phyloP scores from a whole-genome alignment of 2,888 invertebrate species.

The Agonopterix heracliana region DNA sequence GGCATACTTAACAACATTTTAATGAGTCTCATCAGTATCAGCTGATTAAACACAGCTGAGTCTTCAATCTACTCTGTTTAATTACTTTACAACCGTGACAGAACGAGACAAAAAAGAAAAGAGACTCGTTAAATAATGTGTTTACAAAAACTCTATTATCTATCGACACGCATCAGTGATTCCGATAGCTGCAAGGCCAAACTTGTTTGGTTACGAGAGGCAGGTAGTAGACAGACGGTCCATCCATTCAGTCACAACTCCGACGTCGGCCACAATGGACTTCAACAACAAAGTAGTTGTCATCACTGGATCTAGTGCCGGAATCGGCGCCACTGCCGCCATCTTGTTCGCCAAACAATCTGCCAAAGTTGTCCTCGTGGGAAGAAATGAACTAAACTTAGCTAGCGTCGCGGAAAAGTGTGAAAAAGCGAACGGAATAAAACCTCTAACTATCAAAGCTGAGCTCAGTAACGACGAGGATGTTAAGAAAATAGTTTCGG shows the following conservation, averaged over 20 bases:
- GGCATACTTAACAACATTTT: no score
- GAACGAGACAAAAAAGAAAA: no score
- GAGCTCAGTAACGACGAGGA: slow-evolving; percentile 82
- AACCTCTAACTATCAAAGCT: slow-evolving; percentile 77
- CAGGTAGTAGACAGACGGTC: neutral
- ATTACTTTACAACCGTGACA: no score
- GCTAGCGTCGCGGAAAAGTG: slow-evolving; percentile 78
- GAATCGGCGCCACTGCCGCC: slow-evolving; percentile 83
- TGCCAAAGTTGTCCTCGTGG: slow-evolving; percentile 79
- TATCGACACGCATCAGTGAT: neutral
- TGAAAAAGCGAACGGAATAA: slow-evolving; percentile 46
- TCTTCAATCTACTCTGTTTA: no score
- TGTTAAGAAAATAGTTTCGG: slow-evolving; percentile 77
- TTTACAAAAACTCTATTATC: neutral
- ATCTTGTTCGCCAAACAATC: slow-evolving; percentile 80
- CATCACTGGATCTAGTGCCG: slow-evolving; percentile 83
- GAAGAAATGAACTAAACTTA: slow-evolving; percentile 81
- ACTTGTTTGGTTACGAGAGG: neutral
- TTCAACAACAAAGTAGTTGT: slow-evolving; percentile 77
- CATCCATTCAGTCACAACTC: slow-evolving; percentile 18
- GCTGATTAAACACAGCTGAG: no score
- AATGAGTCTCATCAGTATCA: no score
- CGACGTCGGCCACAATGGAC: slow-evolving; percentile 55
- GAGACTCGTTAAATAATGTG: no score
- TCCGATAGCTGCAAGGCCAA: neutral